Evolutionary conservation across 2,113 vertebrate species (phyloP).

Genomic region (Himantopus leucocephalus): DNA sequence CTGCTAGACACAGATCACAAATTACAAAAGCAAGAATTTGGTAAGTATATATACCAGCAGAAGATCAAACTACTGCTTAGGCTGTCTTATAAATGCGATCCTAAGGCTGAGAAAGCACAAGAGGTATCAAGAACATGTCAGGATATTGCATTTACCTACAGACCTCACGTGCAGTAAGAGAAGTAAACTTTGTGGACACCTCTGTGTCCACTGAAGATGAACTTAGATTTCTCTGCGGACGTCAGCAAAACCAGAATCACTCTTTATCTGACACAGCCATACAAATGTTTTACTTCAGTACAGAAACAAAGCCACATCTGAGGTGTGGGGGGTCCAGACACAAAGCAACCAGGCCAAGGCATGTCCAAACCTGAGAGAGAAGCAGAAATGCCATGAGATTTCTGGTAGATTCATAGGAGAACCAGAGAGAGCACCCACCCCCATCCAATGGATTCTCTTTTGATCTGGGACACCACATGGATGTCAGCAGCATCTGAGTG

Average conservation of each 20-base stretch:
- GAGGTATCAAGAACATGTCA: neutral
- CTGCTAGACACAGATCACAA: neutral
- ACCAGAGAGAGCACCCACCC: neutral
- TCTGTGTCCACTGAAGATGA: neutral
- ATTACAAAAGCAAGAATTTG: neutral
- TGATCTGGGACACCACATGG: neutral
- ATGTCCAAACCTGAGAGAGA: rapidly evolving
- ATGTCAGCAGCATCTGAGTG: neutral
- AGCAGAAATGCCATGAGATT: neutral
- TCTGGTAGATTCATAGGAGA: neutral
- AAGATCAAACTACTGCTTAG: neutral
- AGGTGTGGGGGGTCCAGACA: neutral
- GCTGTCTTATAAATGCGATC: neutral
- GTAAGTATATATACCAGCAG: neutral
- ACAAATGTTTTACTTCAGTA: neutral
- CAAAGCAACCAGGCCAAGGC: neutral
- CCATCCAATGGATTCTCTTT: neutral
- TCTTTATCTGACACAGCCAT: neutral
- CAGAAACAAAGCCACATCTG: neutral
- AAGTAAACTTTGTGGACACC: neutral
- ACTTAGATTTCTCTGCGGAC: neutral
- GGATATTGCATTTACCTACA: neutral
- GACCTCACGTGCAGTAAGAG: neutral
- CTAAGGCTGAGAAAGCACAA: neutral
- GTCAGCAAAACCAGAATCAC: neutral